These are phyloP conservation scores for Delia radicum DNA, from an alignment of 1,140 invertebrate genomes.

Conservation along the genomic window DNA sequence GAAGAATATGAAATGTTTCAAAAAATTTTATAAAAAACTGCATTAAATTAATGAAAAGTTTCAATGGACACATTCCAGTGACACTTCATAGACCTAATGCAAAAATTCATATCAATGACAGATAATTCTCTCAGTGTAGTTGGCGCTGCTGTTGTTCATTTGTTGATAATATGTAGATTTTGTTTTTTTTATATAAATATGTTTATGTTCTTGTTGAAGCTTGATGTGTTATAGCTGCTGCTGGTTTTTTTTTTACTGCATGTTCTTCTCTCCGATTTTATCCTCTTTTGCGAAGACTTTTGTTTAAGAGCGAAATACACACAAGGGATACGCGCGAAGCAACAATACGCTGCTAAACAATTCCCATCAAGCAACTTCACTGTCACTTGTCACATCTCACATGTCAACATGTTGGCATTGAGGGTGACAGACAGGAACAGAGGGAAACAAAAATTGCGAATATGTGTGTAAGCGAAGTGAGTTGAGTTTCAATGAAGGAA, in stretches of 20 bases:
- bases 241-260: not conserved
- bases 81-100: no score
- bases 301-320: not conserved
- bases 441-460: constrained; percentile 27
- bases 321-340: not conserved
- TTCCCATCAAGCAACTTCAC: constrained; percentile 50
- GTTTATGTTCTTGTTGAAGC: constrained; percentile 8
- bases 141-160: constrained; percentile 27
- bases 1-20: no score
- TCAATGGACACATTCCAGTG: no score
- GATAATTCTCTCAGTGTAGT: not conserved
- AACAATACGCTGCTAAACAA: constrained; percentile 24
- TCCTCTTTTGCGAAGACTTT: not conserved
- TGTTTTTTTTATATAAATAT: not conserved
- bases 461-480: not conserved
- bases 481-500: constrained; percentile 1
- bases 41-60: no score
- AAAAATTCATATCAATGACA: constrained; percentile 20
- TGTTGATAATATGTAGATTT: constrained; percentile 10
- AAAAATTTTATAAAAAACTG: no score
- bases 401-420: constrained; percentile 55
- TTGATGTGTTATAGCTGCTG: constrained; percentile 8
- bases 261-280: not conserved
- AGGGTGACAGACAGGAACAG: constrained; percentile 48
- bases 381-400: constrained; percentile 56